Evolutionary conservation across 2,888 invertebrate species (phyloP), one percentile per base, ranked within the genome.

Genomic region (Agonopterix arenella): DNA sequence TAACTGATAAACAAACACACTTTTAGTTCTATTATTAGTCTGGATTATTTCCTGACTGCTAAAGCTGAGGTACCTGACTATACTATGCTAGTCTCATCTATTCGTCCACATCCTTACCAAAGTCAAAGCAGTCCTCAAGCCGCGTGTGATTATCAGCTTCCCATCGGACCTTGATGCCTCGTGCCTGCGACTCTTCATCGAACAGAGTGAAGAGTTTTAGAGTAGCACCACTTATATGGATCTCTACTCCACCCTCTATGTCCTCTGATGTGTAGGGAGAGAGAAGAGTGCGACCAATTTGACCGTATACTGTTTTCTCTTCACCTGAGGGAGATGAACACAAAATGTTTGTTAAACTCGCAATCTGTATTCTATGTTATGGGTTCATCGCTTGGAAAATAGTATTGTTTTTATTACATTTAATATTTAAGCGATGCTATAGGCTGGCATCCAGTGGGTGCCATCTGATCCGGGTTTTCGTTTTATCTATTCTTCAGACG

Each of bases 51-150:
- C 18, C 18, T 18, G 4, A 18, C 4, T 3, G 18, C 18, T 18
- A 18, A 18, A 18, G 4, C 18, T 18, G 1, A 13, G 13, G 2
- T 18, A 18, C 18, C 18, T 18, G 18, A 4, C 18, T 18, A 2
- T 18, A 18, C 4, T 3, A 18, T 18, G 18, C 18, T 18, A 18
- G 4, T 18, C 18, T 18, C 18, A 18, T 18, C 4, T 18, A 4
- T 18, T 18, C 18, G 1, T 13, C 3, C 5, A 5, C 28, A 28
- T 28, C 40, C 64, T 70, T 65, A 78, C 85, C 83, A 56, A 91
- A 84, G 61, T 83, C 74, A 54, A 88, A 76, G 59, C 91, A 91
- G 60, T 91, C 91, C 51, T 89, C 84, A 11, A 89, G 66, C 46
- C 86, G 72, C 1, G 67, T 63, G 1, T 55, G 52, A 0, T 70